A percentile compares a stretch with the other conserved stretches of the same genome.
Conservation (phyloP, 2,113 vertebrate species). For the Stomatorhinus ivindoensis region DNA sequence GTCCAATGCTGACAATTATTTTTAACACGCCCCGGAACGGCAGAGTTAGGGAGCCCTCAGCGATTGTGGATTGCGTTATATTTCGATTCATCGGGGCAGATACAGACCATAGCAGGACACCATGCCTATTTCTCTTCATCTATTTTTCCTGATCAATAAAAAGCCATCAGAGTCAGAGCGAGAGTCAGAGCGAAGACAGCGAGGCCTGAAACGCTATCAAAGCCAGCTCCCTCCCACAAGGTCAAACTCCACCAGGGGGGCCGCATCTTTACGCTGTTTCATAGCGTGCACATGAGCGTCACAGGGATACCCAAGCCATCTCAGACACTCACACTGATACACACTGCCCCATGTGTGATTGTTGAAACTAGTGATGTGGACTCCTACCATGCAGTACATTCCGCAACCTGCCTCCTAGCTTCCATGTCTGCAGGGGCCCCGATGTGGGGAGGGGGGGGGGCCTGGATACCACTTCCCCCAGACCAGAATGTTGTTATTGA, state of each 20-base stretch:
- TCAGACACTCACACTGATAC: neutral
- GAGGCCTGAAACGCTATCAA: neutral
- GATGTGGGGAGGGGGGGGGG: neutral
- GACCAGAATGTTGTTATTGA: neutral
- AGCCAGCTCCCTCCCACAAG: neutral
- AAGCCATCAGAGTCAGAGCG: neutral
- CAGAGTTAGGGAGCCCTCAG: neutral
- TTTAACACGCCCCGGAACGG: neutral
- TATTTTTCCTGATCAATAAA: neutral
- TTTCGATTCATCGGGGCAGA: neutral
- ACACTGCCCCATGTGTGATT: constrained; percentile 22
- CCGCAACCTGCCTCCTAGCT: constrained; percentile 34
- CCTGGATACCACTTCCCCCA: neutral
- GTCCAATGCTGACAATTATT: neutral
- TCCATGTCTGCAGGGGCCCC: constrained; percentile 30
- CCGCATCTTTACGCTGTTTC: neutral
- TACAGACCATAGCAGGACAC: neutral
- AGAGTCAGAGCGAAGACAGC: neutral
- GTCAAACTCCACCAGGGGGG: neutral
- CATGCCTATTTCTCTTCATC: no score
- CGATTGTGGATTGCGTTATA: neutral
- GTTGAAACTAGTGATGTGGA: constrained; percentile 29
- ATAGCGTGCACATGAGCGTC: neutral
- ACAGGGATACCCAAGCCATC: neutral
- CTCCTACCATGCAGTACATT: constrained; percentile 49